Evolutionary conservation across 2,113 vertebrate species (phyloP).

Genomic region (human): GRCh38 chr2:26175001-26175500

Average conservation of each 20-base stretch:
- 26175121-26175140: not conserved
- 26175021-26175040: not conserved
- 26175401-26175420: too few relatives aligned
- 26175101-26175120: fast-evolving
- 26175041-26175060: not conserved
- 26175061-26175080: too few relatives aligned
- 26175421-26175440: not conserved
- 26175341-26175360: conserved; percentile 52
- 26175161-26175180: not conserved
- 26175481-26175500: not conserved
- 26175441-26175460: not conserved
- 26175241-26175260: conserved; percentile 71
- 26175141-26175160: not conserved
- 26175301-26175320: conserved; percentile 78
- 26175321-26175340: conserved; percentile 21
- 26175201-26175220: not conserved
- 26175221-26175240: conserved; percentile 42
- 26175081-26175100: not conserved
- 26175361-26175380: conserved; percentile 20
- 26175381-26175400: not conserved
- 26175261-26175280: conserved; percentile 59
- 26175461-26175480: not conserved
- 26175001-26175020: not conserved
- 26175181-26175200: not conserved
- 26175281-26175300: conserved; percentile 55